Base-by-base conservation (phyloP, 2,797 vertebrate genomes). In the Periophthalmus magnuspinnatus region DNA sequence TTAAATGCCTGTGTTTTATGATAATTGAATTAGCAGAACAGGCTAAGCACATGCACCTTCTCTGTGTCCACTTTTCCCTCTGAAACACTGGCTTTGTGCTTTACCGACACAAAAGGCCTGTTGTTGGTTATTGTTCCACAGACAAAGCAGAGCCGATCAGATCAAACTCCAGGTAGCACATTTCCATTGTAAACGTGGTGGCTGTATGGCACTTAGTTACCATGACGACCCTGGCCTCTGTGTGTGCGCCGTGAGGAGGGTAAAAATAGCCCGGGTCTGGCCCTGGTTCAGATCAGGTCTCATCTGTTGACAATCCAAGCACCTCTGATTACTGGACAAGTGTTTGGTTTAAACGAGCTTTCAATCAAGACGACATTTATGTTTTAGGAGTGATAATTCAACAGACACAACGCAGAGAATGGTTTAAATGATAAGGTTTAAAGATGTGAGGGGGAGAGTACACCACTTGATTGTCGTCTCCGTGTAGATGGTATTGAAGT, bases 221-320 rank as follows among this genome's bases (percentile, higher is more conserved):
- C 90, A 92, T 90, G 90, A 87, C 90, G 28, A 92, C 89, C 24
- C 73, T 55, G 22, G 1, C n/a, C 60, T 74, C 84, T 77, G 82
- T 0, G 79, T 76, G 75, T 33, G 64, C 65, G 64, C 65, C 61
- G 77, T 81, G 81, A 85, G 77, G 22, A 70, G 54, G 71, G 69
- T 79, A 84, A 81, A 88, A 89, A 88, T 84, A 89, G 86, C 84
- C 22, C 2, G 21, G 34, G 60, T 77, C 47, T 17, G 47, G 47
- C 17, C 74, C 75, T 28, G 81, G 79, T 82, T 85, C 68, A 79
- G 65, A 63, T 83, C 78, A 80, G 81, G 81, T 71, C 79, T 79
- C 13, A 71, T 68, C 60, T 77, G 64, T 54, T 67, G 72, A 79
- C 75, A 72, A 75, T 81, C 71, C 71, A 22, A 60, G 47, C 64